These are phyloP conservation scores for Silurus meridionalis DNA, from an alignment of 2,113 vertebrate species.

Conservation along the genomic window DNA sequence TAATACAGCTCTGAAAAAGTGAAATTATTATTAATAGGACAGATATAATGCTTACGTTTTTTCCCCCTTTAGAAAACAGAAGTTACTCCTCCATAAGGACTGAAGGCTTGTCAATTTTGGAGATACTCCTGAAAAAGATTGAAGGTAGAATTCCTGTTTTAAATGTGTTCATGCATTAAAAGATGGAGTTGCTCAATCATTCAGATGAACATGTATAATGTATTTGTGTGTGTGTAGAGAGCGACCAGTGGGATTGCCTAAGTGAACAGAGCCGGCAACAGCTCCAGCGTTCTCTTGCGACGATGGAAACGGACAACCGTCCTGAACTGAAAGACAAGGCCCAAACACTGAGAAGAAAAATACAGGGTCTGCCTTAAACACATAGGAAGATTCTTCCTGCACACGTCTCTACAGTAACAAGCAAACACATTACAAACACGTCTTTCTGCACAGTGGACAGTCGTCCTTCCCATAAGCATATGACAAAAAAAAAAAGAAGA, in stretches of 20 bases:
- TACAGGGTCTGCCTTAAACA: constrained; percentile 75
- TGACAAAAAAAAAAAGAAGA: background rate
- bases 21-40: background rate
- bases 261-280: constrained; percentile 80
- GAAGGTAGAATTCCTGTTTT: constrained; percentile 76
- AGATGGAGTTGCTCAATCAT: background rate
- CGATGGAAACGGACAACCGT: constrained; percentile 87
- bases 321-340: constrained; percentile 90
- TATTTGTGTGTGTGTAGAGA: constrained; percentile 69
- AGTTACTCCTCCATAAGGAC: constrained; percentile 94
- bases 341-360: constrained; percentile 84
- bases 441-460: background rate
- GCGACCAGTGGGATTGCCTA: constrained; percentile 87
- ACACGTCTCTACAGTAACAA: background rate
- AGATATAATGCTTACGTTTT: background rate
- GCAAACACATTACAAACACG: background rate
- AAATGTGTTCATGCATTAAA: background rate
- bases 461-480: background rate
- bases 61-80: constrained; percentile 84
- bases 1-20: constrained; percentile 47
- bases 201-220: background rate
- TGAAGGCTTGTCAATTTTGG: constrained; percentile 90
- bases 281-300: constrained; percentile 84
- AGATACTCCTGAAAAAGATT: constrained; percentile 85
- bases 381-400: background rate